Conservation (phyloP, 2,888 invertebrate genomes). For the Trachelus troglodyta region DNA sequence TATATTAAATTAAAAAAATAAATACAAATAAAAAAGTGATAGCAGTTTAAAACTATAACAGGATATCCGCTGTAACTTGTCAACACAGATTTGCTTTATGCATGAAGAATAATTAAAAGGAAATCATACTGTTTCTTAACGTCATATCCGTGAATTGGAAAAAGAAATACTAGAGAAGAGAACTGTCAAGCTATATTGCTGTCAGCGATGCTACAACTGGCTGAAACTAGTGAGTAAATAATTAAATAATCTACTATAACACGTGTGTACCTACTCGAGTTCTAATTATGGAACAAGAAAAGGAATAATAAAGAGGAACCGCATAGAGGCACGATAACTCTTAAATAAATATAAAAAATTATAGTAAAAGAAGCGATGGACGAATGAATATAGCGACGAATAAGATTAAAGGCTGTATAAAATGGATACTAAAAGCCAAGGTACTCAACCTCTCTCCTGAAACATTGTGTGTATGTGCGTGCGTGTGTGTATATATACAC, state of each 20-base stretch:
- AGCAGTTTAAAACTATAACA: too few species aligned
- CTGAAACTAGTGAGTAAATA: neutral
- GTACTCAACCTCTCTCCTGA: constrained; percentile 43
- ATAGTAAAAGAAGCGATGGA: too few species aligned
- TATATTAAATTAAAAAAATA: neutral
- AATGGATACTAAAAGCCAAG: constrained; percentile 35
- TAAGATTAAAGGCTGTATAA: constrained; percentile 28
- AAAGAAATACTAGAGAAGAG: constrained; percentile 19
- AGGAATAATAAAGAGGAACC: constrained; percentile 20
- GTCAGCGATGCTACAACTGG: constrained; percentile 3
- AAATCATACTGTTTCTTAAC: too few species aligned
- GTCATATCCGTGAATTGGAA: neutral
- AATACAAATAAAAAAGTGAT: too few species aligned
- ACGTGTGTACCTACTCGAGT: neutral
- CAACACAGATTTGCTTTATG: too few species aligned
- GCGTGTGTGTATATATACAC: too few species aligned
- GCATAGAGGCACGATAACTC: constrained; percentile 16
- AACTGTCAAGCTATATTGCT: neutral
- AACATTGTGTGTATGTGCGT: too few species aligned
- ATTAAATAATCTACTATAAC: neutral
- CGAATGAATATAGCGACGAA: too few species aligned
- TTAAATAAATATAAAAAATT: too few species aligned
- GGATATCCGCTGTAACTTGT: too few species aligned
- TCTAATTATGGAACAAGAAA: constrained; percentile 17
- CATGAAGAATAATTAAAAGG: too few species aligned